Conservation (phyloP, 2,113 vertebrate species). For the Mesocricetus auratus region DNA sequence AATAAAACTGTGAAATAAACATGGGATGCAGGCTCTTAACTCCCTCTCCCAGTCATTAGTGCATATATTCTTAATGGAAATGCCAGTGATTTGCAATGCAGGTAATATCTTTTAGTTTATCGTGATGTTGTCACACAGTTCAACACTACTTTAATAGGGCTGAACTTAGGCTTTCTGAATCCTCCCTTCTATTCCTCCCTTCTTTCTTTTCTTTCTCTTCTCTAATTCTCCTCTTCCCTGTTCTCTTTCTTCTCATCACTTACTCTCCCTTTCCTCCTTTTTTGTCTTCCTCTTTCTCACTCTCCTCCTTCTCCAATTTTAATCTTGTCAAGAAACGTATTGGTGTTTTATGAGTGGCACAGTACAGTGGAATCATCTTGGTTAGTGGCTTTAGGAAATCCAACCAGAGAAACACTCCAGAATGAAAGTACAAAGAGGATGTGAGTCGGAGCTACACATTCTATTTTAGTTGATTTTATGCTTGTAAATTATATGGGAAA, state of each 20-base stretch:
- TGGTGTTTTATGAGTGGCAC: background rate
- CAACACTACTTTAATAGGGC: background rate
- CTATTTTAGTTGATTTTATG: constrained; percentile 26
- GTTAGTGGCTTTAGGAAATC: constrained; percentile 9
- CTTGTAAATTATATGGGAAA: background rate
- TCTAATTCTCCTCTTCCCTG: background rate
- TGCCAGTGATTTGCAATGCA: background rate
- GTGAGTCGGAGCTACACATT: background rate
- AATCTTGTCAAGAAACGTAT: background rate
- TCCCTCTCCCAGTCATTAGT: background rate
- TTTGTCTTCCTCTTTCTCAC: background rate
- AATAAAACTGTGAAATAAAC: constrained; percentile 6
- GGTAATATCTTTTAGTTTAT: background rate
- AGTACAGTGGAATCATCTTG: constrained; percentile 35
- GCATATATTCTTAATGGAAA: background rate
- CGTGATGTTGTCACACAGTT: background rate
- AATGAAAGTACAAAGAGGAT: background rate
- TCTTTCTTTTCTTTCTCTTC: background rate
- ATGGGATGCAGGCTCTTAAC: background rate
- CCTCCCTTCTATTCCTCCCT: background rate
- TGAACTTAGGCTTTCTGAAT: background rate
- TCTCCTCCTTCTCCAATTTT: background rate
- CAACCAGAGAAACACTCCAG: constrained; percentile 1
- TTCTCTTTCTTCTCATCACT: background rate
- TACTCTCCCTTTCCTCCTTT: background rate